phyloP scores from a whole-genome alignment of 2,888 invertebrate species.

The Diplolepis rosae region DNA sequence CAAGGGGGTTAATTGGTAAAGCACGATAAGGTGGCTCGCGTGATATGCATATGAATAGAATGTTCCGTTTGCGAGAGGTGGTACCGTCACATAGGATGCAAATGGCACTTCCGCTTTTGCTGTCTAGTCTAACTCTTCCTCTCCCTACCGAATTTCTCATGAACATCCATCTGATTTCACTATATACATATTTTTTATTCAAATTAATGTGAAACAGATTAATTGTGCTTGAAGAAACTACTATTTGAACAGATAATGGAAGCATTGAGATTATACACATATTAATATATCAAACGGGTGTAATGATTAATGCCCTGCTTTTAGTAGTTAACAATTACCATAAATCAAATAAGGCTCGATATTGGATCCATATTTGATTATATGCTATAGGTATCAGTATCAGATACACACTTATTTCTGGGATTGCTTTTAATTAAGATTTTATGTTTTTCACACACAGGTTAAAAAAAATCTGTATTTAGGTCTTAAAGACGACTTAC shows the following conservation, averaged over 20 bases:
- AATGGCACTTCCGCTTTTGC: constrained; percentile 54
- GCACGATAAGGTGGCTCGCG: constrained; percentile 63
- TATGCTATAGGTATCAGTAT: no score
- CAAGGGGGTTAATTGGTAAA: constrained; percentile 62
- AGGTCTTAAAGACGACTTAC: no score
- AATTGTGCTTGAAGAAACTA: neutral
- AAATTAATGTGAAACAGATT: neutral
- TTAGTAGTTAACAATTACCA: no score
- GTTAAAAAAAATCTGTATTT: no score
- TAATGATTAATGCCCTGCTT: no score
- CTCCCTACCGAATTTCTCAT: constrained; percentile 4
- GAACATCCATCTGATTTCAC: neutral
- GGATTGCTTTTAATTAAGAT: no score
- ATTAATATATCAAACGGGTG: no score
- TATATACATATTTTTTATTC: neutral
- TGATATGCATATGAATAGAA: constrained; percentile 68
- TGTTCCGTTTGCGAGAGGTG: constrained; percentile 58
- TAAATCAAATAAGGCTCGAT: no score
- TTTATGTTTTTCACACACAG: no score
- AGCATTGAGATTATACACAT: no score
- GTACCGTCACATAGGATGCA: constrained; percentile 57
- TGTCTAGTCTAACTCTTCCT: constrained; percentile 4
- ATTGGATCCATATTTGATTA: no score
- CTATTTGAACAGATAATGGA: neutral
- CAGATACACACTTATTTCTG: no score